These are phyloP conservation scores for Episyrphus balteatus DNA, from an alignment of 1,140 invertebrate species.

Conservation along the genomic window DNA sequence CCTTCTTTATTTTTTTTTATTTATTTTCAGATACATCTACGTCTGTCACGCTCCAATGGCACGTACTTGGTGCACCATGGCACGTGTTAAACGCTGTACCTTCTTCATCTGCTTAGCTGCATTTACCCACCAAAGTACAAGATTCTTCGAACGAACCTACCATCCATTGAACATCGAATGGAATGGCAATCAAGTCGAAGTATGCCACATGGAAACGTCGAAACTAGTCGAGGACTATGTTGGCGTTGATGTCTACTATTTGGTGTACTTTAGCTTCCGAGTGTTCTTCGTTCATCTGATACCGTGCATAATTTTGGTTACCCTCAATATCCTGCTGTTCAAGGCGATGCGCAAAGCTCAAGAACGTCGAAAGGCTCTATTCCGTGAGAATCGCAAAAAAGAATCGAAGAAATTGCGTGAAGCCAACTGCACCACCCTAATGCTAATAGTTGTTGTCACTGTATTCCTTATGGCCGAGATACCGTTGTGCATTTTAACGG, in stretches of 20 bases:
- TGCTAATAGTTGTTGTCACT: slow-evolving; percentile 90
- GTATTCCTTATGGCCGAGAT: slow-evolving; percentile 86
- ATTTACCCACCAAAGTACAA: slow-evolving; percentile 62
- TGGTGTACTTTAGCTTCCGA: slow-evolving; percentile 71
- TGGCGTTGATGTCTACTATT: slow-evolving; percentile 62
- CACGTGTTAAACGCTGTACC: slow-evolving; percentile 64
- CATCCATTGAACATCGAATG: slow-evolving; percentile 45
- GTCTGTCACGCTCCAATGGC: slow-evolving; percentile 81
- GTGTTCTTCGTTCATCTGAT: slow-evolving; percentile 83
- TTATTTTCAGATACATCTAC: slow-evolving; percentile 59
- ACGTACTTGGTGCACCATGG: slow-evolving; percentile 76
- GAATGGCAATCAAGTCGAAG: slow-evolving; percentile 47
- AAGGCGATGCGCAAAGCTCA: slow-evolving; percentile 72
- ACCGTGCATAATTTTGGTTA: slow-evolving; percentile 78
- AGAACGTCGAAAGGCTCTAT: slow-evolving; percentile 62
- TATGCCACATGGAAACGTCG: slow-evolving; percentile 47
- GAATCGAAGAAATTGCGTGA: slow-evolving; percentile 75
- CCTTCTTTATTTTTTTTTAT: not conserved
- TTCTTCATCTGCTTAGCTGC: slow-evolving; percentile 62
- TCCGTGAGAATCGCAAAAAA: slow-evolving; percentile 73
- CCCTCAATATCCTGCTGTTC: slow-evolving; percentile 81
- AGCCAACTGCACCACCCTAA: slow-evolving; percentile 84
- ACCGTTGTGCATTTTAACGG: slow-evolving; percentile 77
- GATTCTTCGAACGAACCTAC: slow-evolving; percentile 57
- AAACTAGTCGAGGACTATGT: slow-evolving; percentile 53